Evolutionary conservation across 2,113 vertebrate genomes (phyloP), one percentile per base, ranked within the genome.

Genomic region (Hypanus sabinus): DNA sequence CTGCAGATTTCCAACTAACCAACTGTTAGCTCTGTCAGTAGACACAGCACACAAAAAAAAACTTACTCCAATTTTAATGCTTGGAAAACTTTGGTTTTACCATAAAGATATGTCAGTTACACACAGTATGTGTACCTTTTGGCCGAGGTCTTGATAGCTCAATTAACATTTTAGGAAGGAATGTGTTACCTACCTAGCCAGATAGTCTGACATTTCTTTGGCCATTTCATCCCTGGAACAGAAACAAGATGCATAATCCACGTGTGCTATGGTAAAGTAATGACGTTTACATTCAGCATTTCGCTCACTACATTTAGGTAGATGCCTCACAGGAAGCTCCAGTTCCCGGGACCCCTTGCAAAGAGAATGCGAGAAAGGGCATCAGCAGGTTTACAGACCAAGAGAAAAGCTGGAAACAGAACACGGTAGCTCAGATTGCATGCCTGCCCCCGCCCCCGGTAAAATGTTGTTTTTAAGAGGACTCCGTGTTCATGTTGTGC

Each of bases 221-320:
- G 97, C 98, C 98, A 99, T 99, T 96, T 99, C 97, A 73, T 99
- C 98, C 98, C 99, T 99, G 97, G 94, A 97, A 97, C 96, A 97
- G 1, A 91, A 94, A 94, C 94, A 94, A 68, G 20, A 80, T 10
- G 94, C 77, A 62, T 91, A 87, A 94, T 95, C 95, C 68, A 2
- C 24, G 16, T 0, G 57, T 46, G 16, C 62, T 80, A 9, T n/a
- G 83, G 46, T 11, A 80, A 87, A 87, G 55, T 87, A 65, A 8
- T 7, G 5, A 90, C 20, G 46, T 85, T 57, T 85, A 24, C 22
- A 85, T 85, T 60, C 57, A 85, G 24, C 8, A 85, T 85, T 60
- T 85, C 57, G 81, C 8, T 65, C 12, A 68, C 22, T 46, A 73
- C 22, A 73, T 68, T 46, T 33, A 27, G 8, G 71, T 22, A 93